Percentiles rank a stretch among this genome's conserved stretches.
Conservation (phyloP, 2,113 vertebrate species). For the Cephalopholis sonnerati region DNA sequence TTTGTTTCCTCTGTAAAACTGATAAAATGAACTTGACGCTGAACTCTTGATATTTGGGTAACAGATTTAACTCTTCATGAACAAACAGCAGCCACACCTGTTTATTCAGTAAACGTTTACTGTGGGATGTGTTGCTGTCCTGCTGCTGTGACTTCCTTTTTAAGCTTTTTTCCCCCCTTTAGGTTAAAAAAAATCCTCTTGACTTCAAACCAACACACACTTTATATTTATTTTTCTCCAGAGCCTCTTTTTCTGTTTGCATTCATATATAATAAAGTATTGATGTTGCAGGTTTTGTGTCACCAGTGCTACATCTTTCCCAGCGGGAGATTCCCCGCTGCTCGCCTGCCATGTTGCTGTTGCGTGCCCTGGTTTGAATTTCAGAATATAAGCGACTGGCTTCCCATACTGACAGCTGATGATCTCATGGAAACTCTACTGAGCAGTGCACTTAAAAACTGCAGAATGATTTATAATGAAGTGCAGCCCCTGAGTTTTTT, state of each 20-base stretch:
- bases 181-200: neutral
- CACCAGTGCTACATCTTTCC: neutral
- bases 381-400: slow-evolving; percentile 76
- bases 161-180: neutral
- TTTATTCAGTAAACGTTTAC: neutral
- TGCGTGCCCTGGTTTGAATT: slow-evolving; percentile 78
- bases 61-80: too few relatives aligned
- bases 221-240: neutral
- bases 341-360: slow-evolving; percentile 50
- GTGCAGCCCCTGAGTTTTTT: slow-evolving; percentile 61
- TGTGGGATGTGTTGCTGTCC: slow-evolving; percentile 24
- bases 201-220: neutral
- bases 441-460: slow-evolving; percentile 74
- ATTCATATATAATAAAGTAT: neutral
- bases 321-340: slow-evolving; percentile 34
- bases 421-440: slow-evolving; percentile 84
- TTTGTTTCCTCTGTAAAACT: neutral
- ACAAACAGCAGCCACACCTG: slow-evolving; percentile 38
- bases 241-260: neutral
- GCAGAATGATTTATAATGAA: slow-evolving; percentile 82
- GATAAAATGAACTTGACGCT: neutral
- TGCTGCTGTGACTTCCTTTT: slow-evolving; percentile 25
- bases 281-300: neutral
- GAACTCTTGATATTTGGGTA: neutral
- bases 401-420: slow-evolving; percentile 80